These are phyloP conservation scores for Cochlearius cochlearius DNA, from an alignment of 2,113 vertebrate genomes.

Conservation along the genomic window DNA sequence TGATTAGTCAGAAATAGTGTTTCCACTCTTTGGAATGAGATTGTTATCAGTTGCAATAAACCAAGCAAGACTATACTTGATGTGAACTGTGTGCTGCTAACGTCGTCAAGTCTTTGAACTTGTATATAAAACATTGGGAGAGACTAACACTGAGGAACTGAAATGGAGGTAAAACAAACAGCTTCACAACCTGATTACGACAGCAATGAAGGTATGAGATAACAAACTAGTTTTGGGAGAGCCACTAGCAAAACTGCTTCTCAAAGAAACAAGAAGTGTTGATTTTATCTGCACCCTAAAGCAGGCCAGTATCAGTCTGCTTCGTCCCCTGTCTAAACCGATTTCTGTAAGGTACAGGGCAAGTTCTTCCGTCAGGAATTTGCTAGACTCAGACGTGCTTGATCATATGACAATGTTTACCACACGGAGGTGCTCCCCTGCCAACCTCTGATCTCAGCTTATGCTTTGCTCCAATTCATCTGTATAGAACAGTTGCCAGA, in stretches of 20 bases:
- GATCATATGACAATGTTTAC: neutral
- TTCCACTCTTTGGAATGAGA: slow-evolving; percentile 25
- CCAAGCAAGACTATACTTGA: neutral
- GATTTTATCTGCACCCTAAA: neutral
- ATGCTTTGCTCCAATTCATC: neutral
- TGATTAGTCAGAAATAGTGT: slow-evolving; percentile 36
- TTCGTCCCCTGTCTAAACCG: neutral
- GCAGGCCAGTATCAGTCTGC: neutral
- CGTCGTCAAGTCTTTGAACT: fast-evolving
- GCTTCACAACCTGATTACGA: neutral
- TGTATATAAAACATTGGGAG: neutral
- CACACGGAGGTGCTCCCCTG: neutral
- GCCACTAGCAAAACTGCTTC: neutral
- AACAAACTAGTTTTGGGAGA: neutral
- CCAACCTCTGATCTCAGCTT: neutral
- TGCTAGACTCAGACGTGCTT: neutral
- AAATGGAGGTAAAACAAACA: neutral
- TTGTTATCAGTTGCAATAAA: slow-evolving; percentile 13
- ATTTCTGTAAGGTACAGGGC: neutral
- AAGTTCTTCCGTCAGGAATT: neutral
- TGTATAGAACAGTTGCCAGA: neutral
- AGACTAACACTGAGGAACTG: neutral
- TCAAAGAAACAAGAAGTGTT: neutral
- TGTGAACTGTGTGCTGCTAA: neutral
- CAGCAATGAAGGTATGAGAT: neutral